Evolutionary conservation across 2,113 vertebrate genomes (phyloP), one percentile per base, ranked within the genome.

Genomic region (Serinus canaria): DNA sequence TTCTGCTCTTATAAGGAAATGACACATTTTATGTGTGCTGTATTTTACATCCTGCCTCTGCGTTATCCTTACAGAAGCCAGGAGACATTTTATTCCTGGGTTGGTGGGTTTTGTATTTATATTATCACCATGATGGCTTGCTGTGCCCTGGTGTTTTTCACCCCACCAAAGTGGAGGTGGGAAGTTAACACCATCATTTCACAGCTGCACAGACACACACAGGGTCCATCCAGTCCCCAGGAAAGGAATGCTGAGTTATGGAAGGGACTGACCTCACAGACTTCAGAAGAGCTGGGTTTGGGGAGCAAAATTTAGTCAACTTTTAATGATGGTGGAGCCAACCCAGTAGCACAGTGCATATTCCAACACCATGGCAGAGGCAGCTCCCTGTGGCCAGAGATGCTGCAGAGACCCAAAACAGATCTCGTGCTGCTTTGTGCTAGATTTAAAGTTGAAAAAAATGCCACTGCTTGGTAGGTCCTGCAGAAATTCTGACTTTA

Each of bases 11-110:
- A 50, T 3, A 59, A 76, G 64, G 59, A 76, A 90, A 62, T 27
- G 46, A 62, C 88, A 82, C 31, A 1, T 95, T 95, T 93, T 87
- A 83, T 59, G 30, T 3, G 5, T 15, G 43, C 74, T 0, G 0
- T 84, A 85, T 95, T 96, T 97, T 83, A 90, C 46, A 59, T 68
- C 58, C 74, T 64, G 59, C 68, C 63, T 87, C 81, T 83, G 84
- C 72, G 19, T 74, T 94, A 90, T 67, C 64, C 41, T 62, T 80
- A 43, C n/a, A 69, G 70, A 62, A 59, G 59, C 43, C 1, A 5
- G 39, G 62, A 83, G 30, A 68, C 5, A 9, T 78, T 81, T 72
- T 47, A 43, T 56, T 68, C 52, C 28, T 35, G 67, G 13, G n/a
- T 2, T 67, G 56, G 50, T 69, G n/a, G 4, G 3, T 76, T 76